Conservation (phyloP, 2,888 invertebrate species). For the Mamestra brassicae region DNA sequence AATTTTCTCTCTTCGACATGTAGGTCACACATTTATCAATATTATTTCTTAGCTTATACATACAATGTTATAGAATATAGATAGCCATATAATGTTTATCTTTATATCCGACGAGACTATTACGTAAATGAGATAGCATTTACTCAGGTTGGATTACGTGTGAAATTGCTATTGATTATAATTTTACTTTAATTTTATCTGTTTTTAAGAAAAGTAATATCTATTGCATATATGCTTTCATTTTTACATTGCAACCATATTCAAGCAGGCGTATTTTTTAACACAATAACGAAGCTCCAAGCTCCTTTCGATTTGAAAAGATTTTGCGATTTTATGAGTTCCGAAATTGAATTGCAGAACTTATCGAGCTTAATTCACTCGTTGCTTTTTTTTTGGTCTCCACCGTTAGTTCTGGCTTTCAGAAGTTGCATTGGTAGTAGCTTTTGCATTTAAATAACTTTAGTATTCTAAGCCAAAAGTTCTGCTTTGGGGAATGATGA, state of each 20-base stretch:
- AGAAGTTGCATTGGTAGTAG: no score
- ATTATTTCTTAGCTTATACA: constrained; percentile 14
- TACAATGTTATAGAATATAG: constrained; percentile 15
- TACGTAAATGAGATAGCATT: constrained; percentile 33
- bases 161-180: constrained; percentile 17
- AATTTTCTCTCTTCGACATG: constrained; percentile 7
- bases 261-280: no score
- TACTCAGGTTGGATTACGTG: constrained; percentile 34
- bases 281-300: no score
- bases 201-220: background rate
- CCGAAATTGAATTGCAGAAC: no score
- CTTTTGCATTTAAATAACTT: no score
- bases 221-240: no score
- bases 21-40: constrained; percentile 42
- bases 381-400: no score
- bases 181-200: background rate
- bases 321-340: no score
- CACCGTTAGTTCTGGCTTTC: no score
- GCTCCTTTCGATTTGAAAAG: no score
- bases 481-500: no score
- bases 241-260: background rate
- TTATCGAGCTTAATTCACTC: no score
- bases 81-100: constrained; percentile 34
- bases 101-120: constrained; percentile 3
- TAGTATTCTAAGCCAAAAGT: background rate